A percentile compares a stretch with the other conserved stretches of the same genome.
phyloP scores from a whole-genome alignment of 2,888 invertebrate genomes.

The Sinohyriopsis cumingii region DNA sequence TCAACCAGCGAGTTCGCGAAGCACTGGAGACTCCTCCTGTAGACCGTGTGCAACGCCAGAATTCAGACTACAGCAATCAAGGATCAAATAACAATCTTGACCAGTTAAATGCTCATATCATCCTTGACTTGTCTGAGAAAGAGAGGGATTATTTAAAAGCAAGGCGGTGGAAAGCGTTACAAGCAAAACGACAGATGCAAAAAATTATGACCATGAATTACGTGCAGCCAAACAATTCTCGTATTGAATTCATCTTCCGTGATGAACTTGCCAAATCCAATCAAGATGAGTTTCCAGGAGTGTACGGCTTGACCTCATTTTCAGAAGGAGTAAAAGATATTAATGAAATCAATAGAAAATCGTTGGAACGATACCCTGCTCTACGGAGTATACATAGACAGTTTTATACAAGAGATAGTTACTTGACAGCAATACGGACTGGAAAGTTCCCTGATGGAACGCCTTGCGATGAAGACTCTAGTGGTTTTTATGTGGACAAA shows the following conservation, averaged over 20 bases:
- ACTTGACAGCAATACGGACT: slow-evolving; percentile 53
- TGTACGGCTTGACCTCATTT: slow-evolving; percentile 55
- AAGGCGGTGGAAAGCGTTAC: slow-evolving; percentile 55
- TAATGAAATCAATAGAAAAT: slow-evolving; percentile 40
- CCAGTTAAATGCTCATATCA: slow-evolving; percentile 57
- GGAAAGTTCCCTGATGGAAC: slow-evolving; percentile 64
- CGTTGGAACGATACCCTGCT: slow-evolving; percentile 42
- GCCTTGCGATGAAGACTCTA: slow-evolving; percentile 36
- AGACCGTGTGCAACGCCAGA: slow-evolving; percentile 42
- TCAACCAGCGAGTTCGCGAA: slow-evolving; percentile 65
- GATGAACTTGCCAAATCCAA: slow-evolving; percentile 58
- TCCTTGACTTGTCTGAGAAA: slow-evolving; percentile 53
- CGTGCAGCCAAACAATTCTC: slow-evolving; percentile 26
- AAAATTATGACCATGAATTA: slow-evolving; percentile 47
- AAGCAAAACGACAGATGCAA: slow-evolving; percentile 52
- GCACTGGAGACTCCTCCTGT: slow-evolving; percentile 69
- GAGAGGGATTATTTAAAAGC: slow-evolving; percentile 51
- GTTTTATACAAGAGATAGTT: slow-evolving; percentile 64
- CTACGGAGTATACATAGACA: slow-evolving; percentile 48
- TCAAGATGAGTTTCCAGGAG: slow-evolving; percentile 59
- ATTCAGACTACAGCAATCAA: slow-evolving; percentile 15
- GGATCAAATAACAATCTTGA: slow-evolving; percentile 40
- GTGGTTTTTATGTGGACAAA: slow-evolving; percentile 61
- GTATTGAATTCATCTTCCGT: slow-evolving; percentile 53
- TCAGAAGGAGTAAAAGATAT: slow-evolving; percentile 59